Evolutionary conservation across 2,113 vertebrate species (phyloP).

Genomic region (Myiagra hebetior): DNA sequence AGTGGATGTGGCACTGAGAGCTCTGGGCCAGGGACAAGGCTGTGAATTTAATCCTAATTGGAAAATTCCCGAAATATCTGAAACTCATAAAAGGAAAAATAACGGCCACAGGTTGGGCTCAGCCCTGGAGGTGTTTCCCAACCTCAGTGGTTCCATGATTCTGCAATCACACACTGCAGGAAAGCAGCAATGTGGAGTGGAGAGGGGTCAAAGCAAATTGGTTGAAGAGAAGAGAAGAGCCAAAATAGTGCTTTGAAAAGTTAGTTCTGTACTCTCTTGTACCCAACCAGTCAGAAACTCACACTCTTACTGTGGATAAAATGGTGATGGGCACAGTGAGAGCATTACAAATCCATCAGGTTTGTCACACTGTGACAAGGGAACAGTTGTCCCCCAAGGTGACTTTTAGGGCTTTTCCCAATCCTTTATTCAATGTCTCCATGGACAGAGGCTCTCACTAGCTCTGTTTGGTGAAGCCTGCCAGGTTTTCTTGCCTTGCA

Average conservation of each 20-base stretch:
- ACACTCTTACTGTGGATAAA: neutral
- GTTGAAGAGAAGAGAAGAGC: neutral
- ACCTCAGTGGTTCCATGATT: too few relatives aligned
- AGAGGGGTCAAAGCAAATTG: neutral
- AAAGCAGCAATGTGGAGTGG: neutral
- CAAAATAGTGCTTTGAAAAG: neutral
- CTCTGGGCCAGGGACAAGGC: neutral
- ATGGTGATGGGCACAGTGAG: neutral
- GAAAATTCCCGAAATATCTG: too few relatives aligned
- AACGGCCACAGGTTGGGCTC: fast-evolving
- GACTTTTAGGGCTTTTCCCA: neutral
- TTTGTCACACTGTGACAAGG: neutral
- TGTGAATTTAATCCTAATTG: too few relatives aligned
- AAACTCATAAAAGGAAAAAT: too few relatives aligned
- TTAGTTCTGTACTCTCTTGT: neutral
- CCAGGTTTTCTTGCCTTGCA: neutral
- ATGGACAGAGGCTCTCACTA: neutral
- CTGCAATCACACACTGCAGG: neutral
- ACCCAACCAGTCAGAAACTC: neutral
- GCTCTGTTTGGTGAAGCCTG: neutral
- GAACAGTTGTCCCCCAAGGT: neutral
- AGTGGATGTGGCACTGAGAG: neutral
- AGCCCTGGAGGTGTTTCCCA: neutral
- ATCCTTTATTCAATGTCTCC: neutral
- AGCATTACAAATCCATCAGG: neutral